These are phyloP conservation scores for Hapalemur alaotrensis DNA, from an alignment of 2,797 vertebrate genomes.

Conservation along the genomic window DNA sequence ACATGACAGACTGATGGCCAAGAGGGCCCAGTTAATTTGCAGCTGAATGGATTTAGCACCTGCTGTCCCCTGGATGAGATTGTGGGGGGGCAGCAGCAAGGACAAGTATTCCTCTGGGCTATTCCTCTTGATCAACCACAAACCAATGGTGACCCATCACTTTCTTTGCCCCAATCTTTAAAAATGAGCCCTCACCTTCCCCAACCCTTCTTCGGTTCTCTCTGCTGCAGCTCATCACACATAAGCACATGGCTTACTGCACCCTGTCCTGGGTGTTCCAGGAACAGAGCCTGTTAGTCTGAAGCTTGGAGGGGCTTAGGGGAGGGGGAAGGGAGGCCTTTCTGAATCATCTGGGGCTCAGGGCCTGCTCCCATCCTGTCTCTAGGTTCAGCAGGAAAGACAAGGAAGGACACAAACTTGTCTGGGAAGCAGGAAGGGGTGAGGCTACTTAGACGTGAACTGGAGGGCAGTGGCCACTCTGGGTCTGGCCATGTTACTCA, in stretches of 20 bases:
- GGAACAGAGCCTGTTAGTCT: neutral
- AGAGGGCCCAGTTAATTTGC: neutral
- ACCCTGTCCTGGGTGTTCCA: neutral
- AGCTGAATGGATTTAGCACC: neutral
- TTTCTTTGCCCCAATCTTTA: neutral
- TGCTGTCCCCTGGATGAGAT: neutral
- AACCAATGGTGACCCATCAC: neutral
- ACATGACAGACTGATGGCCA: neutral
- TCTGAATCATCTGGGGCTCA: neutral
- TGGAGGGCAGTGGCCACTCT: neutral
- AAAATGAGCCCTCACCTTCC: neutral
- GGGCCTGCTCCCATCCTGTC: neutral
- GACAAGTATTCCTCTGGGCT: neutral
- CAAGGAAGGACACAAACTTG: neutral
- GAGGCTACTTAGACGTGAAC: neutral
- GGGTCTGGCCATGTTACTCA: neutral
- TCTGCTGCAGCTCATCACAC: neutral
- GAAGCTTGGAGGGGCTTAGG: neutral
- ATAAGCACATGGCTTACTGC: neutral
- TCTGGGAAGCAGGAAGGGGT: neutral
- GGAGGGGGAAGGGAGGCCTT: neutral
- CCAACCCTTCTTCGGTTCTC: neutral
- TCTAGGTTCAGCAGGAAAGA: neutral
- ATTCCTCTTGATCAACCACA: neutral
- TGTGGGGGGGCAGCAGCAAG: neutral